Evolutionary conservation across 2,113 vertebrate genomes (phyloP).

Genomic region (Perognathus longimembris): DNA sequence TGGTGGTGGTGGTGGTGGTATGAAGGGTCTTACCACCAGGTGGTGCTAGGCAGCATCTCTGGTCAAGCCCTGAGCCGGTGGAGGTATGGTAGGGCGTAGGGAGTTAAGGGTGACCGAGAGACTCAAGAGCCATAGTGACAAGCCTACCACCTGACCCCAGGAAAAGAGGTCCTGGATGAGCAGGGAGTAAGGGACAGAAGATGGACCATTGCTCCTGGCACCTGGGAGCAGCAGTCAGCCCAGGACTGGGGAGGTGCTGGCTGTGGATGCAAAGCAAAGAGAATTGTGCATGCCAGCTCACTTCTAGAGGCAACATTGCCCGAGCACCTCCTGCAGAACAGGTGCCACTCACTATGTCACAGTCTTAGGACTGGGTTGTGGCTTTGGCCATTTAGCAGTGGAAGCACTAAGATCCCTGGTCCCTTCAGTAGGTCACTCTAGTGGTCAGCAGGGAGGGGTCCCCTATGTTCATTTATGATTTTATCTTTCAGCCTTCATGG

Average conservation of each 20-base stretch:
- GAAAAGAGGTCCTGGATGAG: neutral
- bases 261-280: no score
- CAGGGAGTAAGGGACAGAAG: neutral
- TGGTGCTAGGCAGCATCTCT: neutral
- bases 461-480: neutral
- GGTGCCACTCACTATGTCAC: neutral
- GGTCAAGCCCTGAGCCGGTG: neutral
- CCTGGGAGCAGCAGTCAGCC: neutral
- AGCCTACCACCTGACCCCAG: neutral
- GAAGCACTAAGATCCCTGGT: neutral
- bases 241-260: neutral
- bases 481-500: neutral
- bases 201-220: neutral
- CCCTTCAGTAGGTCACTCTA: neutral
- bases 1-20: no score
- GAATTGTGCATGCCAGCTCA: neutral
- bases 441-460: no score
- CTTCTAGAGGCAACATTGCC: neutral
- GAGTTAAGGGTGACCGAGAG: no score
- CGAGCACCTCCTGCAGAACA: neutral
- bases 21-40: neutral
- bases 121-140: neutral
- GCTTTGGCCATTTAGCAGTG: neutral
- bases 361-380: neutral
- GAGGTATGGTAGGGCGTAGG: no score